Base-by-base conservation (phyloP, 2,113 vertebrate species). In the Phyllostomus discolor region DNA sequence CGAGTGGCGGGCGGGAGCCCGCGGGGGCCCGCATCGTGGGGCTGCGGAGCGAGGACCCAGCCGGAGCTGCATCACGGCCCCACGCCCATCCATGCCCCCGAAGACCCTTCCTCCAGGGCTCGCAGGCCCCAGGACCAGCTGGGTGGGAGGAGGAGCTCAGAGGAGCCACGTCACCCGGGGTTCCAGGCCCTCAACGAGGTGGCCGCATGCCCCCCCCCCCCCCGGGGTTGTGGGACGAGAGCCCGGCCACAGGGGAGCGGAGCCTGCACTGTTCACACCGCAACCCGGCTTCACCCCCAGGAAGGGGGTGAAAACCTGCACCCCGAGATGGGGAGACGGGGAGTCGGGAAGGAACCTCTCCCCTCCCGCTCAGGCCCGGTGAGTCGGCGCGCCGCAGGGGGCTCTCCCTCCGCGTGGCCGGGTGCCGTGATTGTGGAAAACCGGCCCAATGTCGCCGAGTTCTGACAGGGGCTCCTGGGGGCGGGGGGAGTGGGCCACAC, bases 101-200 rank as follows among this genome's bases (percentile, higher is more conserved):
- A 50, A 84, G 28, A 5, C 1, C 0, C 0, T 7, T 50, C 17
- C 22, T 54, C 10, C 1, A 9, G 78, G 78, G 24, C 10, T 0
- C 0, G 0, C 35, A 12, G 1, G 5, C 9, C 2, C 1, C 2
- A 2, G 7, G 6, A 0, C 1, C 1, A 15, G 10, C 11, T 22
- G 3, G 33, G 16, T 3, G 0, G n/a, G 28, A 7, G 14, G 17
- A 10, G 10, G 31, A 1, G 14, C 5, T 1, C 31, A 1, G n/a
- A 48, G 33, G n/a, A 48, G 33, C 17, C 0, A 0, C 0, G 12
- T 33, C 41, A 5, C 20, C 0, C 0, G 0, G 0, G 4, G 4
- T 33, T 64, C 46, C 2, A 22, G 16, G 11, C 3, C 8, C 38
- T 72, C 9, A 1, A 19, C 0, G 24, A 7, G 33, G 28, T 4